Evolutionary conservation across 2,888 invertebrate species (phyloP).

Genomic region (Leistus spinibarbis): DNA sequence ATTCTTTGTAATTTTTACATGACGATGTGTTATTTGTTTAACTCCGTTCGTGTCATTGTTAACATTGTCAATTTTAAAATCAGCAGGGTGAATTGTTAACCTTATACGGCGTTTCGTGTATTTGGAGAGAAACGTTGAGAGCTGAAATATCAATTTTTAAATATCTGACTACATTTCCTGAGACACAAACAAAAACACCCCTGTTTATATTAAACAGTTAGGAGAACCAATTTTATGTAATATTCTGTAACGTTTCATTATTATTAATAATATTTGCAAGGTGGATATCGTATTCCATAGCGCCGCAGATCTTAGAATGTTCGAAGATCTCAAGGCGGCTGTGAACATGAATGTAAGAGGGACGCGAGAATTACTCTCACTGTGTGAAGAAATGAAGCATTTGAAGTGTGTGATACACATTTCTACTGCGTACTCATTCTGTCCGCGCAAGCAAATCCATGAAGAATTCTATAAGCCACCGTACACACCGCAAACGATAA

Average conservation of each 20-base stretch:
- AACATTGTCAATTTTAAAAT: too few relatives aligned
- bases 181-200: neutral
- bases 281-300: neutral
- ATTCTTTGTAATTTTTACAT: too few relatives aligned
- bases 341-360: neutral
- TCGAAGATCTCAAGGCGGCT: neutral
- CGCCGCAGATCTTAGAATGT: neutral
- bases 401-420: neutral
- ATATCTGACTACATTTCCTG: too few relatives aligned
- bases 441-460: neutral
- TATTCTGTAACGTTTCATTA: neutral
- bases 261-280: too few relatives aligned
- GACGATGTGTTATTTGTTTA: too few relatives aligned
- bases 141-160: too few relatives aligned
- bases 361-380: neutral
- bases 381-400: neutral
- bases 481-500: neutral
- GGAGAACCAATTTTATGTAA: neutral
- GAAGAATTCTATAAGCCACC: neutral
- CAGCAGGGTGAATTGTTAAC: too few relatives aligned
- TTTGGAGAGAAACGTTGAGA: too few relatives aligned
- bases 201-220: neutral
- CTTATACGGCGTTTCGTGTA: neutral
- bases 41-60: too few relatives aligned
- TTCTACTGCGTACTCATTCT: constrained; percentile 5